phyloP scores from a whole-genome alignment of 2,888 invertebrate species.

The Lochmaea crataegi region DNA sequence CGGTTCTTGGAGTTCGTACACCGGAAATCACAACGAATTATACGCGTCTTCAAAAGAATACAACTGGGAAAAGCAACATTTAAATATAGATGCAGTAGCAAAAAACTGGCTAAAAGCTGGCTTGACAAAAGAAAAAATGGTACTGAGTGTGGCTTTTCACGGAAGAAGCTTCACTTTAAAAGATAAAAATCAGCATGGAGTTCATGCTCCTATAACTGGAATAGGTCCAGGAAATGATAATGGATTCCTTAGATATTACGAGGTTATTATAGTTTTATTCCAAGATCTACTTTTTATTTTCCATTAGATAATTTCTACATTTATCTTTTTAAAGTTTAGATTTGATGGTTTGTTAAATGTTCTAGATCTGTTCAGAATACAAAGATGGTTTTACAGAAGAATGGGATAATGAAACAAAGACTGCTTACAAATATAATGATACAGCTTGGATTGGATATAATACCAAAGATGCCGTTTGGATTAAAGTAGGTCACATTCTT shows the following conservation, averaged over 20 bases:
- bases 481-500: conserved; percentile 35
- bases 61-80: conserved; percentile 44
- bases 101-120: conserved; percentile 68
- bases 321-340: too few species aligned
- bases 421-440: conserved; percentile 45
- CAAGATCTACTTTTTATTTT: too few species aligned
- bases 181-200: conserved; percentile 53
- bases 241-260: conserved; percentile 39
- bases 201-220: conserved; percentile 58
- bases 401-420: conserved; percentile 50
- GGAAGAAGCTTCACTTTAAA: conserved; percentile 74
- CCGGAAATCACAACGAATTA: conserved; percentile 76
- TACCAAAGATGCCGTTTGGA: conserved; percentile 42
- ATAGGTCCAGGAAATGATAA: conserved; percentile 61
- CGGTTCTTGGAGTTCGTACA: conserved; percentile 73
- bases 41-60: conserved; percentile 63
- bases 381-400: conserved; percentile 39
- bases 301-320: too few species aligned
- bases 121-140: conserved; percentile 71
- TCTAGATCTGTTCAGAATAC: conserved; percentile 46
- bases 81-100: conserved; percentile 44
- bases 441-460: conserved; percentile 49
- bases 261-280: conserved; percentile 26
- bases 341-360: not conserved
- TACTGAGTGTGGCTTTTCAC: conserved; percentile 77